Evolutionary conservation across 2,888 invertebrate species (phyloP).

Genomic region (Myathropa florea): DNA sequence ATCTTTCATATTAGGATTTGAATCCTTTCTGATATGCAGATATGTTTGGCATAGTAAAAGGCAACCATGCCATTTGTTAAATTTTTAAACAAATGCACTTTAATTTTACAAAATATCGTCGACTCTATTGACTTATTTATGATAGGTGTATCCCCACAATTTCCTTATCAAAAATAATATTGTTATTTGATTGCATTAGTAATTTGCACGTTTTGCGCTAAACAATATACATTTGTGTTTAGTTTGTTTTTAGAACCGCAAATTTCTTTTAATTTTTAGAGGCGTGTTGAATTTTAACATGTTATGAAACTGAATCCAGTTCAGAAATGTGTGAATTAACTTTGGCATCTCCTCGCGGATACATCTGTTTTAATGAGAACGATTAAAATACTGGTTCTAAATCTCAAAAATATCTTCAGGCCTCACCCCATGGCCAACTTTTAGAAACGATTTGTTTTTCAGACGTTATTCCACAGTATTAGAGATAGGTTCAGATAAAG

Average conservation of each 20-base stretch:
- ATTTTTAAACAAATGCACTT: too few species aligned
- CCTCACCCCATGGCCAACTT: background rate
- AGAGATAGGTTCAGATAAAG: background rate
- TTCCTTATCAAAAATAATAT: background rate
- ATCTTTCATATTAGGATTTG: too few species aligned
- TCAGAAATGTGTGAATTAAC: conserved; percentile 1
- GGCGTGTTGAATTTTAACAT: background rate
- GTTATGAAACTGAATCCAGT: background rate
- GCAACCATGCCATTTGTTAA: too few species aligned
- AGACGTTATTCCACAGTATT: background rate
- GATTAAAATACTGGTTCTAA: background rate
- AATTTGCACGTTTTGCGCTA: background rate
- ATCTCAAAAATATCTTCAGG: background rate
- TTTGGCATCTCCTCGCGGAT: background rate
- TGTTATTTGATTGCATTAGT: background rate
- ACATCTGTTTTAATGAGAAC: background rate
- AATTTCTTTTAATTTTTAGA: background rate
- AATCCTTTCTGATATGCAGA: too few species aligned
- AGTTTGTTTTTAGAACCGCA: background rate
- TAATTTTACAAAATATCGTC: too few species aligned
- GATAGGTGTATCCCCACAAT: background rate
- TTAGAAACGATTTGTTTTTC: background rate
- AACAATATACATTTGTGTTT: too few species aligned
- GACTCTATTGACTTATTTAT: too few species aligned
- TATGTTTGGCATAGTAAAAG: too few species aligned